phyloP scores from a whole-genome alignment of 2,113 vertebrate species.

The Elachura formosa region DNA sequence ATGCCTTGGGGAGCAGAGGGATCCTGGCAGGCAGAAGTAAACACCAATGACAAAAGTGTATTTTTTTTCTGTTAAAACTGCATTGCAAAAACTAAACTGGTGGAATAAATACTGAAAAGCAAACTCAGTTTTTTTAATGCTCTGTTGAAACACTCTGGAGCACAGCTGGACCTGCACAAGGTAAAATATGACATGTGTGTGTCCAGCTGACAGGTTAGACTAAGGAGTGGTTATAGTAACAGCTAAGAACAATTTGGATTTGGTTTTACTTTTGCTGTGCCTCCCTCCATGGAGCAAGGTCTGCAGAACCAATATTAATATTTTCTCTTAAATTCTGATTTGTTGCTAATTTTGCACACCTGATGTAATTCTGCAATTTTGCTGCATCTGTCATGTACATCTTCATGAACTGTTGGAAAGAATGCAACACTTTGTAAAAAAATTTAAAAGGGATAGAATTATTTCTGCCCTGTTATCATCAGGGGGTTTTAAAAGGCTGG shows the following conservation, averaged over 20 bases:
- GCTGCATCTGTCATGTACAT: not conserved
- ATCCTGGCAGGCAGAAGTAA: conserved; percentile 37
- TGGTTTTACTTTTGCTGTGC: not conserved
- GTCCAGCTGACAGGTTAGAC: not conserved
- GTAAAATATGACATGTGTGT: not conserved
- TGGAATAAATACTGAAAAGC: not conserved
- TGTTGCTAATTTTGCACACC: not conserved
- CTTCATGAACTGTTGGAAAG: not conserved
- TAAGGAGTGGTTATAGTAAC: not conserved
- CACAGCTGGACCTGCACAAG: not conserved
- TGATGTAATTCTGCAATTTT: not conserved
- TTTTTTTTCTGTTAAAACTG: not conserved
- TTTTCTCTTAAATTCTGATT: not conserved
- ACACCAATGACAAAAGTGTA: not conserved
- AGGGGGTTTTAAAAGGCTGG: not conserved
- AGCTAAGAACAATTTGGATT: not conserved
- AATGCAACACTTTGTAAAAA: not conserved
- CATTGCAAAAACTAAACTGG: not conserved
- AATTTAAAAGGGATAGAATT: not conserved
- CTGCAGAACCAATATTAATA: not conserved
- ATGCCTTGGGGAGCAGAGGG: conserved; percentile 19
- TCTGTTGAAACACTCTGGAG: not conserved
- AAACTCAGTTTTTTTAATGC: not conserved
- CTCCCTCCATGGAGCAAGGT: not conserved
- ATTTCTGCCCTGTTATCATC: not conserved